Base-by-base conservation (phyloP, 2,797 vertebrate species). In the Varecia variegata region DNA sequence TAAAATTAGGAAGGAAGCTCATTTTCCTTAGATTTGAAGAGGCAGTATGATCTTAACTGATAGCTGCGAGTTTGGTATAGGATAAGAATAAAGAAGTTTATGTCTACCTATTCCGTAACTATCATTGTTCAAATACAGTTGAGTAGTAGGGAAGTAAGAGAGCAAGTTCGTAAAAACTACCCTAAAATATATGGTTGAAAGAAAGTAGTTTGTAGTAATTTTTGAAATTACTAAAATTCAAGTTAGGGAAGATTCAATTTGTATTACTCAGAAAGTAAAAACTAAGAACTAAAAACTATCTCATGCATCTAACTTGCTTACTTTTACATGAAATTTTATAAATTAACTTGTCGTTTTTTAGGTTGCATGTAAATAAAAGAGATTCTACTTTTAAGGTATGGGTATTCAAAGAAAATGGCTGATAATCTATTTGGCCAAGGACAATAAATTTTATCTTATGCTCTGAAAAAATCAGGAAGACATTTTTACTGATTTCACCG, bases 401-500 rank as follows among this genome's bases (percentile, higher is more conserved):
- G 2, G 5, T 73, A 20, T 81, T 90, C 35, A 91, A 90, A 79
- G 47, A 94, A 95, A 96, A 89, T 79, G 27, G 32, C 15, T 90
- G 76, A 54, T 71, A 88, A 96, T 81, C 50, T 76, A 67, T 68
- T 94, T 97, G 47, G n/a, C 30, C 5, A 25, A 90, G 45, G 10
- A 93, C 62, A 94, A 62, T 93, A 50, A 54, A 60, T 93, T 96
- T 94, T 96, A 93, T 90, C 60, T 83, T 86, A 85, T 38, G 30
- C 54, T 93, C 62, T 84, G 45, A 76, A 87, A 91, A 90, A 70
- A 74, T 62, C 62, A 87, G 20, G 15, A 88, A 89, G 92, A 91
- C 7, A 84, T 84, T 95, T 96, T 95, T 82, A 91, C 13, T 8
- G 2, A 76, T 95, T 87, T 91, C 87, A 88, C 70, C 58, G 81